phyloP scores from a whole-genome alignment of 2,797 vertebrate species.

The Sciurus carolinensis region DNA sequence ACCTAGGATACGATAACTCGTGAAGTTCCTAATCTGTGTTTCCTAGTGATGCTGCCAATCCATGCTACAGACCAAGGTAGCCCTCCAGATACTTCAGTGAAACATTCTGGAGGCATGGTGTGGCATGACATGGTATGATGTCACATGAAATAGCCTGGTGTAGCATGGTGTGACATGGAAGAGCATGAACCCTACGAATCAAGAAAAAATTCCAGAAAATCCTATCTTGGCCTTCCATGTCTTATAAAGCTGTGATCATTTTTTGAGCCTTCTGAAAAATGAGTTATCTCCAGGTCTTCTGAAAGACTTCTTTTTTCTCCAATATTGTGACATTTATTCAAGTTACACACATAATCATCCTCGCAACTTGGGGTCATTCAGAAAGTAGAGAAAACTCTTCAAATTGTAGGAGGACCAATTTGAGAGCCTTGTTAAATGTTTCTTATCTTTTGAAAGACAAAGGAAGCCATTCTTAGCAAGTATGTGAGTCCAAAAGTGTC shows the following conservation, averaged over 20 bases:
- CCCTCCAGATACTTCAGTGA: not conserved
- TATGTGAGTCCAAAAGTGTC: not conserved
- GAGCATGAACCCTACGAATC: not conserved
- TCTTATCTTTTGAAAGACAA: slow-evolving; percentile 1
- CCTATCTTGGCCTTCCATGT: not conserved
- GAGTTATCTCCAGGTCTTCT: not conserved
- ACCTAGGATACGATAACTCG: not conserved
- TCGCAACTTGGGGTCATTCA: slow-evolving; percentile 21
- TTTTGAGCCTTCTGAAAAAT: slow-evolving; percentile 26
- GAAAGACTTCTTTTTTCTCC: not conserved
- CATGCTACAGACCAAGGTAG: not conserved
- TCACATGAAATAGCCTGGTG: not conserved
- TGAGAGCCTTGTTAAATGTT: slow-evolving; percentile 33
- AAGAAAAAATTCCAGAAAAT: not conserved
- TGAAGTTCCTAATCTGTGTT: not conserved
- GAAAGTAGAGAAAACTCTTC: not conserved
- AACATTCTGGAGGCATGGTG: not conserved
- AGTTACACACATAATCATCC: not conserved
- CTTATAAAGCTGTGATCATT: not conserved
- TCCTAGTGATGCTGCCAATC: not conserved
- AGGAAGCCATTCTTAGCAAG: not conserved
- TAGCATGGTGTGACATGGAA: not conserved
- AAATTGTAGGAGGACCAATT: not conserved
- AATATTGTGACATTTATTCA: not conserved
- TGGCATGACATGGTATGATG: not conserved